phyloP scores from a whole-genome alignment of 2,113 vertebrate genomes.

The Oryzias celebensis region DNA sequence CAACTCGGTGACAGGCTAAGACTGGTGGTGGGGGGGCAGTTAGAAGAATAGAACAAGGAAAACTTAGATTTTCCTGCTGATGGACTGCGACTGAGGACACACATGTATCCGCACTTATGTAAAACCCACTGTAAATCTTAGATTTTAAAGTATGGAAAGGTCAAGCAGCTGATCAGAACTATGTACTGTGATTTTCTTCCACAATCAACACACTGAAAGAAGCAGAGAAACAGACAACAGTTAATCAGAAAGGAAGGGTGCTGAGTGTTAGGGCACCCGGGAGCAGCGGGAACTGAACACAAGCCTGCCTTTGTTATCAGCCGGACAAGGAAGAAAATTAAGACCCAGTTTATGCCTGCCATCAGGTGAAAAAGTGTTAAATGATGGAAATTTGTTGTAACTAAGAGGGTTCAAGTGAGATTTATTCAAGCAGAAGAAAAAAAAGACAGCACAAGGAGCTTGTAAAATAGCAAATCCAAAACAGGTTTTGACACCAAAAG shows the following conservation, averaged over 20 bases:
- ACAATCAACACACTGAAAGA: conserved; percentile 21
- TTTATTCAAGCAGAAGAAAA: no score
- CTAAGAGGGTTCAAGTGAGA: conserved; percentile 3
- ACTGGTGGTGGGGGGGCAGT: conserved; percentile 21
- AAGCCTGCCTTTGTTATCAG: conserved; percentile 59
- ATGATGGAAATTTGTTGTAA: conserved; percentile 21
- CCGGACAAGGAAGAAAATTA: conserved; percentile 47
- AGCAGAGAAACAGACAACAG: conserved; percentile 42
- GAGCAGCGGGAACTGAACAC: conserved; percentile 48
- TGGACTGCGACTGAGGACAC: conserved; percentile 14
- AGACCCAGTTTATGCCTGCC: conserved; percentile 44
- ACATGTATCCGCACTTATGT: conserved; percentile 3
- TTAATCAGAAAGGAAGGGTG: conserved; percentile 49
- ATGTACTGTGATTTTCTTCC: background rate
- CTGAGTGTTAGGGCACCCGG: conserved; percentile 29
- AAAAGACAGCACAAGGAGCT: no score
- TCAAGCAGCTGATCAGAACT: background rate
- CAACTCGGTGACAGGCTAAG: conserved; percentile 43
- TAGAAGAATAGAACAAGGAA: conserved; percentile 22
- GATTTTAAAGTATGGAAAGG: conserved; percentile 17
- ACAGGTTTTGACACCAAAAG: no score
- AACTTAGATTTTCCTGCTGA: conserved; percentile 37
- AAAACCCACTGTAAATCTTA: conserved; percentile 9
- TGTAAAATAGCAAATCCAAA: no score
- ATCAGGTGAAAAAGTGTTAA: conserved; percentile 56